Percentiles rank a stretch among this genome's conserved stretches.
Evolutionary conservation across 2,113 vertebrate genomes (phyloP).

Genomic region (Ursus arctos): DNA sequence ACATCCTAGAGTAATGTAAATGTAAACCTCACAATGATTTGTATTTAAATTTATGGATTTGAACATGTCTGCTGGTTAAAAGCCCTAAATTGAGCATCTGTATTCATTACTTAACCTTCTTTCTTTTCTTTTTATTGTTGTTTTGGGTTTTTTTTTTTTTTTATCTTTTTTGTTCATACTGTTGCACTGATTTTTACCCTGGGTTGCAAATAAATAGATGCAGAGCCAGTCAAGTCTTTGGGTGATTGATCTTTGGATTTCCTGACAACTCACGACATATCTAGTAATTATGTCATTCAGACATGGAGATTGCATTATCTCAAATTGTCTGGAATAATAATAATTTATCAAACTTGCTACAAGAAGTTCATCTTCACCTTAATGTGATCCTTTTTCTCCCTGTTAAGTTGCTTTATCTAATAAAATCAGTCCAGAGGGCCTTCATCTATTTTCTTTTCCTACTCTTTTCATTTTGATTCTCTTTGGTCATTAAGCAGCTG

Average conservation of each 20-base stretch:
- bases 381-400: slow-evolving; percentile 71
- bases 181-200: background rate
- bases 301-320: slow-evolving; percentile 82
- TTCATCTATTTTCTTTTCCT: slow-evolving; percentile 73
- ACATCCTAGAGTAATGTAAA: background rate
- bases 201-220: slow-evolving; percentile 46
- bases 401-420: slow-evolving; percentile 82
- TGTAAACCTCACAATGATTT: background rate
- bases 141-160: background rate
- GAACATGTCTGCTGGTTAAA: background rate
- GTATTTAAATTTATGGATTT: background rate
- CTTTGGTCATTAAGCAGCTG: background rate
- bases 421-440: slow-evolving; percentile 62
- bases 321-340: slow-evolving; percentile 84
- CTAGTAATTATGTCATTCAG: slow-evolving; percentile 83
- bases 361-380: slow-evolving; percentile 77
- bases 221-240: slow-evolving; percentile 41
- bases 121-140: background rate
- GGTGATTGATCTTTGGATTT: slow-evolving; percentile 79
- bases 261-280: slow-evolving; percentile 77
- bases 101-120: background rate
- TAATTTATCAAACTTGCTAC: slow-evolving; percentile 83
- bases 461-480: slow-evolving; percentile 68
- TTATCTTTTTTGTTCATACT: background rate
- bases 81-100: background rate